Evolutionary conservation across 2,888 invertebrate genomes (phyloP).

Genomic region (Gastracanthus pulcherrimus): DNA sequence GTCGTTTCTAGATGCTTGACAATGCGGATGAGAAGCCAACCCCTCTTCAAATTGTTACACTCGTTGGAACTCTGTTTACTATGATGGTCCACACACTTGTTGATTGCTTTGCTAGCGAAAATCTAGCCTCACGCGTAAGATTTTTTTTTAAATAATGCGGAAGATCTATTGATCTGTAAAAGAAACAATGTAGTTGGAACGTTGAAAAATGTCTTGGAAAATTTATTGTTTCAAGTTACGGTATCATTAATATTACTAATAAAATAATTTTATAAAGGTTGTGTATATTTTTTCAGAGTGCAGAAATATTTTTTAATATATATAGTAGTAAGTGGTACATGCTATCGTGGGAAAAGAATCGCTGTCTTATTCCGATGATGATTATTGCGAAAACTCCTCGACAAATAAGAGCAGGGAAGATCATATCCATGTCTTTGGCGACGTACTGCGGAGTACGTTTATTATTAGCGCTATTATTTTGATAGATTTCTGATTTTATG

Average conservation of each 20-base stretch:
- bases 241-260: too few species aligned
- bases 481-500: not conserved
- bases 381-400: constrained; percentile 22
- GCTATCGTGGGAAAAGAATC: not conserved
- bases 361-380: constrained; percentile 34
- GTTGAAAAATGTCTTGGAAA: too few species aligned
- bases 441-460: constrained; percentile 37
- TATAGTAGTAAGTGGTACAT: constrained; percentile 31
- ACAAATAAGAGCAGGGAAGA: constrained; percentile 32
- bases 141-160: too few species aligned
- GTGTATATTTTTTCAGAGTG: constrained; percentile 23
- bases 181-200: too few species aligned
- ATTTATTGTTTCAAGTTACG: too few species aligned
- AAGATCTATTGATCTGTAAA: too few species aligned
- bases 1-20: not conserved
- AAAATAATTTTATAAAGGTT: not conserved
- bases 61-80: not conserved
- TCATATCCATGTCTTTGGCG: constrained; percentile 16
- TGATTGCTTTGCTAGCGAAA: constrained; percentile 20
- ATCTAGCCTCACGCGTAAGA: not conserved
- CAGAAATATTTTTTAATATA: constrained; percentile 29
- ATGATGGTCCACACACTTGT: constrained; percentile 24
- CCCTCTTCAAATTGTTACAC: not conserved
- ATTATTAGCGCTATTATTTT: not conserved
- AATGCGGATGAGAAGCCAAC: not conserved